phyloP scores from a whole-genome alignment of 2,797 vertebrate species.

The Myripristis jacobus region DNA sequence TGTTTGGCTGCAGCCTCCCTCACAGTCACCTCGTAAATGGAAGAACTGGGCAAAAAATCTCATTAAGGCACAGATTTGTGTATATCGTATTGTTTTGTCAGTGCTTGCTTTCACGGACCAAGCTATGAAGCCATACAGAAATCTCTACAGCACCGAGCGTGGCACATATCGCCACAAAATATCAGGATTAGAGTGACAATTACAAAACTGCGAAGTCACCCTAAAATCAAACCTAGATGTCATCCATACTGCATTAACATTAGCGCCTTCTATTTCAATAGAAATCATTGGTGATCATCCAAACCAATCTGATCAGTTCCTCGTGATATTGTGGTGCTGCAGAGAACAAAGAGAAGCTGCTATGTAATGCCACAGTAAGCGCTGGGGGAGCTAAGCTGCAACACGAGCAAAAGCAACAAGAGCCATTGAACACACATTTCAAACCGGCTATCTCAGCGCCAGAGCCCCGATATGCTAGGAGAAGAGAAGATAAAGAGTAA shows the following conservation, averaged over 20 bases:
- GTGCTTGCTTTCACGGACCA: conserved; percentile 29
- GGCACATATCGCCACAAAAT: neutral
- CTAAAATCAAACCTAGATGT: neutral
- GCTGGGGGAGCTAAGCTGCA: conserved; percentile 60
- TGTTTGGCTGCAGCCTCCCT: conserved; percentile 13
- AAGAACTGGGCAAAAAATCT: conserved; percentile 20
- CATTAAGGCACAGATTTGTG: neutral
- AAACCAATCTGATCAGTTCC: conserved; percentile 20
- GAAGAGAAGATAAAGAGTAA: conserved; percentile 58
- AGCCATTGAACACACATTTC: conserved; percentile 84
- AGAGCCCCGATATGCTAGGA: conserved; percentile 80
- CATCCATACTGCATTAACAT: conserved; percentile 9
- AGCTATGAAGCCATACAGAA: conserved; percentile 42
- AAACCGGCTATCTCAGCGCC: conserved; percentile 83
- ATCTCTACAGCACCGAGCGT: conserved; percentile 71
- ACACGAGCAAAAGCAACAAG: conserved; percentile 68
- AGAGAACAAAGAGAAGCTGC: conserved; percentile 59
- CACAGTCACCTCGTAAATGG: conserved; percentile 32
- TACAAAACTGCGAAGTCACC: conserved; percentile 6
- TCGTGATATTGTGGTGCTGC: conserved; percentile 63
- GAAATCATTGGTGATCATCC: conserved; percentile 3
- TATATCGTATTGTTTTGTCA: conserved; percentile 13
- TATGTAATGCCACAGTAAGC: conserved; percentile 45
- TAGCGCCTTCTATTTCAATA: conserved; percentile 1
- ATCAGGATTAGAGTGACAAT: neutral